phyloP scores from a whole-genome alignment of 2,888 invertebrate genomes.

The Plagiodera versicolora region DNA sequence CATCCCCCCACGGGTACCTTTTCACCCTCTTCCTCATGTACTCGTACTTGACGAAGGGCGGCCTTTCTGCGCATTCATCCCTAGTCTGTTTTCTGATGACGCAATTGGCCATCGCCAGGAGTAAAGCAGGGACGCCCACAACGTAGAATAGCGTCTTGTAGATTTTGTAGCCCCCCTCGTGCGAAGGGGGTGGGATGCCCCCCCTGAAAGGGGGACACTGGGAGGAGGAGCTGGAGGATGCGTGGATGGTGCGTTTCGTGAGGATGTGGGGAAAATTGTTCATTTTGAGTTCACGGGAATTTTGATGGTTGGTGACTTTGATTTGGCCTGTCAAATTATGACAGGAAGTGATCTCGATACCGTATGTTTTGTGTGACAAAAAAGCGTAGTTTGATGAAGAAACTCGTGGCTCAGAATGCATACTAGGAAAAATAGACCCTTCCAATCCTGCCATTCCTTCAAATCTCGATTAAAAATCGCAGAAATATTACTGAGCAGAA shows the following conservation, averaged over 20 bases:
- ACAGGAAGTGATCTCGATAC: not conserved
- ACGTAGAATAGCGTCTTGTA: conserved; percentile 79
- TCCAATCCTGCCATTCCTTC: no score
- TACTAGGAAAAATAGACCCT: no score
- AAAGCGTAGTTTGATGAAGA: no score
- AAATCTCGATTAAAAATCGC: no score
- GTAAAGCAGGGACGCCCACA: conserved; percentile 71
- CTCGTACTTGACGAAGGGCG: conserved; percentile 76
- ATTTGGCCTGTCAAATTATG: not conserved
- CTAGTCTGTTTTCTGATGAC: conserved; percentile 62
- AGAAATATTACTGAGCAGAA: no score
- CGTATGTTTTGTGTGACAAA: no score
- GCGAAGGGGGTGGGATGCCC: conserved; percentile 15
- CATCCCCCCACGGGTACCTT: conserved; percentile 92
- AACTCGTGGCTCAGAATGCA: no score
- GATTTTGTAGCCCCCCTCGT: conserved; percentile 63
- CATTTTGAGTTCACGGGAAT: conserved; percentile 7
- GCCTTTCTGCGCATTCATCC: conserved; percentile 53
- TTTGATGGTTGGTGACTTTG: not conserved
- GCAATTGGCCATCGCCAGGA: conserved; percentile 70
- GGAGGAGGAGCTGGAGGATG: not conserved
- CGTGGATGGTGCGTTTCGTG: not conserved
- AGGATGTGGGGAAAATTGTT: not conserved
- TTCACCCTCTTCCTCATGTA: conserved; percentile 76
- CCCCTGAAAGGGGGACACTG: conserved; percentile 1